Evolutionary conservation across 92 coral and sea anemone genomes (phyloP).

Genomic region (Galaxea fascicularis): DNA sequence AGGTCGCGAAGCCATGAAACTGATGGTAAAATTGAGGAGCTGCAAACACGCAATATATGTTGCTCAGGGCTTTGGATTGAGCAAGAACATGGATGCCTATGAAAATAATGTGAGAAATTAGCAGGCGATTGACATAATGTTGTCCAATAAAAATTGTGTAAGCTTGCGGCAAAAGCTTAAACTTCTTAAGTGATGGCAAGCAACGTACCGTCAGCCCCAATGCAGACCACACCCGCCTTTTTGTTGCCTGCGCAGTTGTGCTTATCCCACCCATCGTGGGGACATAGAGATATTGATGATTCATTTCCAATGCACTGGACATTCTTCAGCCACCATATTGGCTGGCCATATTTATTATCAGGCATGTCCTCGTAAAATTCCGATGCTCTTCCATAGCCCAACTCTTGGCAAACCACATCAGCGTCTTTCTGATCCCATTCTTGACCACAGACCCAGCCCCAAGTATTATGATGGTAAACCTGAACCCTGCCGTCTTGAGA

Average conservation of each 20-base stretch:
- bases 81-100: too few species aligned
- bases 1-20: too few species aligned
- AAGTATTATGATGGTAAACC: slow-evolving; percentile 12
- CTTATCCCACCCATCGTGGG: slow-evolving; percentile 22
- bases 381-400: slow-evolving; percentile 28
- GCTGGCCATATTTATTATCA: neutral
- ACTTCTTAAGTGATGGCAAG: too few species aligned
- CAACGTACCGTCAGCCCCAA: slow-evolving; percentile 15
- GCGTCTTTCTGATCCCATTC: slow-evolving; percentile 46
- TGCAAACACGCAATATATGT: too few species aligned
- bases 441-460: slow-evolving; percentile 44
- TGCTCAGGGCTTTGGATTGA: too few species aligned
- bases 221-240: slow-evolving; percentile 39
- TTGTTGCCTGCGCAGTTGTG: neutral
- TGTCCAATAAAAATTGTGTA: too few species aligned
- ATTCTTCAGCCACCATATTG: slow-evolving; percentile 14
- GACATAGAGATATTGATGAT: slow-evolving; percentile 39
- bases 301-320: slow-evolving; percentile 41
- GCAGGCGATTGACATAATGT: too few species aligned
- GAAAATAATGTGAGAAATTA: too few species aligned
- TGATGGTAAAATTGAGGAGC: too few species aligned
- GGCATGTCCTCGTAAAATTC: neutral
- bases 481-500: slow-evolving; percentile 37
- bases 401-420: slow-evolving; percentile 38
- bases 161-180: too few species aligned